Conservation (phyloP, 1,140 invertebrate species). For the Drosophila littoralis region DNA sequence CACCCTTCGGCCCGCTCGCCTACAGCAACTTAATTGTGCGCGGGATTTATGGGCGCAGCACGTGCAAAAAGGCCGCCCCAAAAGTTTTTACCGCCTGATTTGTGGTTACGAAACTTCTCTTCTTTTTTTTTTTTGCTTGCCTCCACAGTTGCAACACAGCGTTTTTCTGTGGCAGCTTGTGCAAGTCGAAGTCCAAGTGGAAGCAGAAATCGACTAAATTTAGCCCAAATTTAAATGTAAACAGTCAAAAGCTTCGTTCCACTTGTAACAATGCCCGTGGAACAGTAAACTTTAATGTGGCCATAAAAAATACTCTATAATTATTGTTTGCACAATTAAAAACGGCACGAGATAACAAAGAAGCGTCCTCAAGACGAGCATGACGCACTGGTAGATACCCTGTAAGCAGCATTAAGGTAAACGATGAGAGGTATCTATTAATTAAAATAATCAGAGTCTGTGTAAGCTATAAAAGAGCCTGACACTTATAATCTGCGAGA, state of each 20-base stretch:
- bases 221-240: slow-evolving; percentile 59
- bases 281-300: slow-evolving; percentile 71
- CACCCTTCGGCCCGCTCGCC: background rate
- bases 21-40: slow-evolving; percentile 63
- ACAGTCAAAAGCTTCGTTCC: slow-evolving; percentile 52
- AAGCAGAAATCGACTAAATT: slow-evolving; percentile 63
- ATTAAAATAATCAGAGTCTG: too few relatives aligned
- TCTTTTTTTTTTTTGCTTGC: slow-evolving; percentile 37
- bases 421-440: too few relatives aligned
- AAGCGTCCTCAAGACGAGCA: too few relatives aligned
- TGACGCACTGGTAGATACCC: background rate
- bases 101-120: slow-evolving; percentile 69
- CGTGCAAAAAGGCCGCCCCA: slow-evolving; percentile 69
- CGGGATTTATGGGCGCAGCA: slow-evolving; percentile 74
- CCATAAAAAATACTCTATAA: slow-evolving; percentile 53
- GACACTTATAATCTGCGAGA: too few relatives aligned
- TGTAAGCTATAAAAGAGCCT: background rate
- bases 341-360: slow-evolving; percentile 30
- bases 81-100: slow-evolving; percentile 77
- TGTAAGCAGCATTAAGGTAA: background rate
- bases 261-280: slow-evolving; percentile 39
- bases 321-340: slow-evolving; percentile 65
- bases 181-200: slow-evolving; percentile 32
- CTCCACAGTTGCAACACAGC: slow-evolving; percentile 50
- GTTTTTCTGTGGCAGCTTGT: slow-evolving; percentile 41